Conservation (phyloP, 2,113 vertebrate genomes). For the Australoheros scitulus region DNA sequence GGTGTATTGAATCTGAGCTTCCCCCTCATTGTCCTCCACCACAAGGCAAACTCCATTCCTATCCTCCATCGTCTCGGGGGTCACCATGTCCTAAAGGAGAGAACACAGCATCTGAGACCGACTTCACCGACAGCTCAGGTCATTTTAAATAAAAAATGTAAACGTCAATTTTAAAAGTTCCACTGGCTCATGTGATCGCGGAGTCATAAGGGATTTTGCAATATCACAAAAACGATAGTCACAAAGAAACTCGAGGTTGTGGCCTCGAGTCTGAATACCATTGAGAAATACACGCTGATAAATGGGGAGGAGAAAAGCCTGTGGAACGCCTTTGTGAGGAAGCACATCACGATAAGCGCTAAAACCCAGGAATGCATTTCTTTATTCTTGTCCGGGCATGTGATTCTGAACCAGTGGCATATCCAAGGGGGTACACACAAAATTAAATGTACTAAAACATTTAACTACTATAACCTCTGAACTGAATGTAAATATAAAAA, state of each 20-base stretch:
- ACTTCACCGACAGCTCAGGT: not conserved
- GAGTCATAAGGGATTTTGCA: not conserved
- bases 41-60: not conserved
- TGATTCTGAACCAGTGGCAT: not conserved
- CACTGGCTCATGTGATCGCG: not conserved
- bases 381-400: not conserved
- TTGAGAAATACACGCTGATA: not conserved
- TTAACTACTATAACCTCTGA: not conserved
- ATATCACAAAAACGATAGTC: not conserved
- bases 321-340: not conserved
- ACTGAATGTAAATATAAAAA: too few relatives aligned
- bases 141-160: not conserved
- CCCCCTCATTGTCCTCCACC: constrained; percentile 46
- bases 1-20: not conserved
- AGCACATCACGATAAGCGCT: not conserved
- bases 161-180: not conserved
- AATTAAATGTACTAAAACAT: not conserved
- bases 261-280: not conserved
- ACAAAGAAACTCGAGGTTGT: not conserved
- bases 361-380: not conserved
- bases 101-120: not conserved
- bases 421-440: not conserved
- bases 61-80: constrained; percentile 48
- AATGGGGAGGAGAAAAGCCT: not conserved
- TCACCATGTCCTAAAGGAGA: constrained; percentile 9